Base-by-base conservation (phyloP, 1,140 invertebrate genomes). In the Catajapyx aquilonaris region DNA sequence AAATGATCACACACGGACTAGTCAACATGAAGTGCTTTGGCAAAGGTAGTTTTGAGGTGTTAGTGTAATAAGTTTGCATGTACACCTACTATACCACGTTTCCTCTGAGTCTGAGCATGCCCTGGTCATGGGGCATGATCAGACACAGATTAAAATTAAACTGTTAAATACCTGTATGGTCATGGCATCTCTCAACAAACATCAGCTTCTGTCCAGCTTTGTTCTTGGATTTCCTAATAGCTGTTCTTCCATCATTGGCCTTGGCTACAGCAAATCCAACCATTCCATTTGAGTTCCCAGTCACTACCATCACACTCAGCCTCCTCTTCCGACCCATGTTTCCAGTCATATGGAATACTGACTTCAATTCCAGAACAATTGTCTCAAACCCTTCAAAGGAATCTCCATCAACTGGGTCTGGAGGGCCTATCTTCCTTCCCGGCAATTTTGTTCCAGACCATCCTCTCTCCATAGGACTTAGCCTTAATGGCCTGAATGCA, bases 221-320 rank as follows among this genome's bases (percentile, higher is more conserved):
- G 59, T 90, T 91, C 55, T 77, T 90, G 0, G 81, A 81, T 58
- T 68, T 69, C 37, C 66, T 63, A 9, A 86, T 34, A 18, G 75
- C 71, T 5, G 67, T 57, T 51, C 52, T 65, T 5, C 63, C 59
- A 43, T 81, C 73, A 3, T 67, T 48, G 4, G 70, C 68, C 58
- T 72, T 83, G 1, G 66, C 71, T n/a, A 74, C 46, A 10, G 73
- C 71, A 64, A 86, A 83, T 13, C 84, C 90, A 46, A 67, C 78
- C 9, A 94, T 54, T 2, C 90, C 91, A 54, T 88, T 76, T 34
- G 66, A 62, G 64, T 95, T 95, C 31, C 91, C 91, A 37, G 83
- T 86, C 1, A 93, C 71, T 22, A 74, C 73, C 46, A 81, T 63
- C 20, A 62, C 60, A 47, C 74, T 77, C 20, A 70, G 59, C 39